Base-by-base conservation (phyloP, 2,888 invertebrate genomes). In the Mermis nigrescens region DNA sequence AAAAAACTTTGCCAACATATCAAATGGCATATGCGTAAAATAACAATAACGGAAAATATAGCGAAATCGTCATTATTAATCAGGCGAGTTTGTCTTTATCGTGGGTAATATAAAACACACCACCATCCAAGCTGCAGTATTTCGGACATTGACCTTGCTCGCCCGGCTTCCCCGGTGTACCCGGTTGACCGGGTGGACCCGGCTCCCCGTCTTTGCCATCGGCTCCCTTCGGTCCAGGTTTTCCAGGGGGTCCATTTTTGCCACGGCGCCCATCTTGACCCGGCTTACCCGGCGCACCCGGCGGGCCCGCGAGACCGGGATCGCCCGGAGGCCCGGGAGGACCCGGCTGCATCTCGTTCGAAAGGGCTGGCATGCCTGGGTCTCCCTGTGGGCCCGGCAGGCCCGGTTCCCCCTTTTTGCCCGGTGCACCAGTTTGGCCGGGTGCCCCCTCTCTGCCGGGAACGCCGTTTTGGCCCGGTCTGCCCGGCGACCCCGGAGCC, bases 241-340 rank as follows among this genome's bases (percentile, higher is more conserved):
- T 38, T 12, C 74, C 70, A 57, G 66, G 63, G 32, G 62, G 62
- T 27, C 68, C 67, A 31, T 64, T 61, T 26, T 55, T 53, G 48
- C 69, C 70, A 51, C 68, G 66, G 24, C 68, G 66, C 54, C 71
- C 70, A 55, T 62, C 65, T 61, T 63, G 66, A 48, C 78, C 78
- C 1, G 80, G 75, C 0, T 78, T 76, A 2, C 82, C 83, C 0
- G 83, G 80, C 0, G 81, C 81, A n/a, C 76, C 76, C 45, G 73
- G 70, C 7, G 72, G 78, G 29, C 87, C 86, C 0, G 86, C 82
- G 70, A 86, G 85, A 27, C 86, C 86, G 73, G 68, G 66, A 32
- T 68, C 66, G 4, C 57, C 57, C 3, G 7, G 12, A 38, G 38
- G 38, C 12, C 38, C 38, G 2, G 57, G 31, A 2, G 46, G 38